Percentiles rank a stretch among this genome's conserved stretches.
These are phyloP conservation scores for Nycticorax nycticorax DNA, from an alignment of 2,113 vertebrate genomes.

Conservation along the genomic window DNA sequence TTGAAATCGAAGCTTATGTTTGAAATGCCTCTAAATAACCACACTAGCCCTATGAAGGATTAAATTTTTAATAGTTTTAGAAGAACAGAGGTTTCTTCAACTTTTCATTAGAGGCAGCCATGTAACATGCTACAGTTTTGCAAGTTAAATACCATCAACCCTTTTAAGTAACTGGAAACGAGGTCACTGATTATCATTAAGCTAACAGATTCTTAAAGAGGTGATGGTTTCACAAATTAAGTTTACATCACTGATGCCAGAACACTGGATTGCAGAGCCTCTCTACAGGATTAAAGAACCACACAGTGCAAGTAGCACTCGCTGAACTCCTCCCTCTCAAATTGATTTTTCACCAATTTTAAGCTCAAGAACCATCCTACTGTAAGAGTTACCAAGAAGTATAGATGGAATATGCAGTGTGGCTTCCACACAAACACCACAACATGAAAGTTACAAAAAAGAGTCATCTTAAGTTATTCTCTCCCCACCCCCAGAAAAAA, in stretches of 20 bases:
- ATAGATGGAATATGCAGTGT: not conserved
- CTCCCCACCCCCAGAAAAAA: not conserved
- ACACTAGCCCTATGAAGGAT: not conserved
- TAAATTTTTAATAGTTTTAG: not conserved
- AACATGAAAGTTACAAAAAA: not conserved
- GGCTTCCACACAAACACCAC: not conserved
- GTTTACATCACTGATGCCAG: not conserved
- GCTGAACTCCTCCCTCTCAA: not conserved
- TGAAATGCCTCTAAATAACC: not conserved
- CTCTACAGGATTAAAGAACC: not conserved
- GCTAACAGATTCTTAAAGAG: not conserved
- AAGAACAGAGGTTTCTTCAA: not conserved
- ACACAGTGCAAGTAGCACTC: not conserved
- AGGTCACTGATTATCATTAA: not conserved
- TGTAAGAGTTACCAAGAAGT: not conserved
- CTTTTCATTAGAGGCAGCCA: not conserved
- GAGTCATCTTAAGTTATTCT: not conserved
- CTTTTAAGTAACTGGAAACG: not conserved
- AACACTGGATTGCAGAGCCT: not conserved
- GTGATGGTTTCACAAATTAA: not conserved
- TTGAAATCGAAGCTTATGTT: not conserved
- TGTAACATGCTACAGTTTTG: not conserved
- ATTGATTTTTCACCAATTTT: not conserved
- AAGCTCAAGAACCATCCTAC: not conserved
- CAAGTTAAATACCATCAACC: not conserved